phyloP scores from a whole-genome alignment of 2,113 vertebrate genomes.

The Myotis davidii region DNA sequence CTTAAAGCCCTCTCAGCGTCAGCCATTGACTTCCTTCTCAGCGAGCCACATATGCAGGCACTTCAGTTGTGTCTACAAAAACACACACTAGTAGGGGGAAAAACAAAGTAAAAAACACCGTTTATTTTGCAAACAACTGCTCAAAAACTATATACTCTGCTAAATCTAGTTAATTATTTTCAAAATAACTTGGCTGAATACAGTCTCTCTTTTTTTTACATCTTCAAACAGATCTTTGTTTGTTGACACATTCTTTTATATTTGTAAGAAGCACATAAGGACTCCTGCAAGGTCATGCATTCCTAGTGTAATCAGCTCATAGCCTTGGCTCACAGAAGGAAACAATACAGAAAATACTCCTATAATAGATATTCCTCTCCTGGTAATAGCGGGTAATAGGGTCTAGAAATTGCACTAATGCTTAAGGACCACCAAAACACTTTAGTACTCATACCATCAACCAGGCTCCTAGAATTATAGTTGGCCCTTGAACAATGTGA shows the following conservation, averaged over 20 bases:
- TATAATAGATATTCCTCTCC: background rate
- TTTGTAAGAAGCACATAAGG: background rate
- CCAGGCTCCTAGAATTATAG: background rate
- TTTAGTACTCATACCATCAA: background rate
- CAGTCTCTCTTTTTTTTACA: background rate
- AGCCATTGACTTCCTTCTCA: background rate
- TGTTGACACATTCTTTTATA: background rate
- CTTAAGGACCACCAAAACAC: background rate
- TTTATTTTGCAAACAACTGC: conserved; percentile 53
- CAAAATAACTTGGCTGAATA: conserved; percentile 16
- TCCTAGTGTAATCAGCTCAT: background rate
- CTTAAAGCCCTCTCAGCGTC: background rate
- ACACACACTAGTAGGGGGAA: background rate
- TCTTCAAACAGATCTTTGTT: background rate
- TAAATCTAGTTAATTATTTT: conserved; percentile 53
- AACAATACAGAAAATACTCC: background rate
- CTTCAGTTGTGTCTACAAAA: conserved; percentile 61
- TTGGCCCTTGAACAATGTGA: background rate
- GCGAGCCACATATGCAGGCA: background rate
- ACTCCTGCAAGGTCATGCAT: background rate
- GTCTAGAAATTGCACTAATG: background rate
- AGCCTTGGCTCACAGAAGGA: background rate
- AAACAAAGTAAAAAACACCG: background rate
- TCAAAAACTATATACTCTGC: background rate
- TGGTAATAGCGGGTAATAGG: background rate